Percentiles rank a stretch among this genome's conserved stretches.
These are phyloP conservation scores for Ommatoiulus sabulosus DNA, from an alignment of 2,888 invertebrate genomes.

Conservation along the genomic window DNA sequence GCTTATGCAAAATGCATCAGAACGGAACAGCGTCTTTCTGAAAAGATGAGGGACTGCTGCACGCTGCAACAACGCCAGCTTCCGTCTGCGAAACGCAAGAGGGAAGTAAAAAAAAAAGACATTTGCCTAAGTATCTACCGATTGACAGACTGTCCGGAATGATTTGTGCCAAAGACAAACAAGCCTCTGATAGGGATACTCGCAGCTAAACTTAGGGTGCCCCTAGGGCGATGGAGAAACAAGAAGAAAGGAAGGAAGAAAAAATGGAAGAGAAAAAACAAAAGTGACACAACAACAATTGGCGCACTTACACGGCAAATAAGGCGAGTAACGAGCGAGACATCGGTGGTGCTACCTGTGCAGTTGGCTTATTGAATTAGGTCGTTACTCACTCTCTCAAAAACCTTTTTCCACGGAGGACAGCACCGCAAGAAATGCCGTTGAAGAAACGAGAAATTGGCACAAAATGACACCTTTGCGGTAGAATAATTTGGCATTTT, in stretches of 20 bases:
- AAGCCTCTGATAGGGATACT: constrained; percentile 7
- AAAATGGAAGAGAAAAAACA: neutral
- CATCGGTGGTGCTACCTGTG: neutral
- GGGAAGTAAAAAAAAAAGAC: no score
- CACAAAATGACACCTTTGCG: no score
- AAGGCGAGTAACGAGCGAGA: constrained; percentile 28
- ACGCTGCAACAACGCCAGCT: neutral
- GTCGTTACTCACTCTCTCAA: neutral
- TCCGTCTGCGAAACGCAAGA: no score
- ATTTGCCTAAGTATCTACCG: no score
- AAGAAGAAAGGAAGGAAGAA: neutral
- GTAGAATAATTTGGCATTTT: no score
- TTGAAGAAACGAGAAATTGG: no score
- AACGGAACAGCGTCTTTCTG: neutral
- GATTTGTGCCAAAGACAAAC: constrained; percentile 8
- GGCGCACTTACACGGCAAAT: neutral
- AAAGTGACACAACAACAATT: constrained; percentile 42
- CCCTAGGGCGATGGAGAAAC: neutral
- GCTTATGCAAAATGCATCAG: neutral
- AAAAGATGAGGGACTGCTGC: no score
- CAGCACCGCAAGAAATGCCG: no score
- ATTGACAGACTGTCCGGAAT: constrained; percentile 15
- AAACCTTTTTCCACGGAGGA: neutral
- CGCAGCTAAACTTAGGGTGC: neutral
- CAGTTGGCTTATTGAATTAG: neutral